Percentiles rank a stretch among this genome's conserved stretches.
These are phyloP conservation scores for Urocynchramus pylzowi DNA, from an alignment of 2,113 vertebrate species.

Conservation along the genomic window DNA sequence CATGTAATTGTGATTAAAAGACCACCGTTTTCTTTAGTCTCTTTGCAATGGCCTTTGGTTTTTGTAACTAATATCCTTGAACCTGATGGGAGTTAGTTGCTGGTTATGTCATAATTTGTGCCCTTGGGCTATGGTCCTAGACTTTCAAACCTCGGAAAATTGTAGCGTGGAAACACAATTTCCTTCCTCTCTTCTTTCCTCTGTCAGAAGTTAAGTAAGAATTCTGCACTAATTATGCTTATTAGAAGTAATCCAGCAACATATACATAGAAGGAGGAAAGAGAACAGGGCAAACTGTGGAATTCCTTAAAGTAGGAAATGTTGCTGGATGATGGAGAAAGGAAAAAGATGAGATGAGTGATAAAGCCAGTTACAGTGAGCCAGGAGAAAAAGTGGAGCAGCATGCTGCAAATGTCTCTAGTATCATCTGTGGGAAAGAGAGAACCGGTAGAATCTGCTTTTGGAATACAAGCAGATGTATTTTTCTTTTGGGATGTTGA, in stretches of 20 bases:
- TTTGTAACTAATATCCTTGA: neutral
- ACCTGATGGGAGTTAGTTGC: neutral
- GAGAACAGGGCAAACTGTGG: neutral
- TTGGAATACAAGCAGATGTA: conserved; percentile 23
- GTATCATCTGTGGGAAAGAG: neutral
- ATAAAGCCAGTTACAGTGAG: neutral
- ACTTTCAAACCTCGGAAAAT: neutral
- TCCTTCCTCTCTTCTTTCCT: neutral
- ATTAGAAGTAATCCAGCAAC: neutral
- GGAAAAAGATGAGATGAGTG: neutral
- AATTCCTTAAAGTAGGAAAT: neutral
- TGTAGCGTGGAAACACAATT: neutral
- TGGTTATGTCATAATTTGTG: neutral
- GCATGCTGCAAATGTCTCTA: neutral
- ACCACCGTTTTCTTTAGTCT: neutral
- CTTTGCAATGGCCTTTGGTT: neutral
- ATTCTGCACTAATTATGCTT: neutral
- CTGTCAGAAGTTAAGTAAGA: neutral
- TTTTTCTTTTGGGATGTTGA: conserved; percentile 40
- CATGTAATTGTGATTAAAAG: neutral
- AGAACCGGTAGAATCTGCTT: conserved; percentile 28
- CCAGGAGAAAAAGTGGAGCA: neutral
- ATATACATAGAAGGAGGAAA: neutral
- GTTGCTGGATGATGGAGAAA: neutral
- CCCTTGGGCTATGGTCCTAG: neutral